phyloP scores from a whole-genome alignment of 1,140 invertebrate species.

The Globodera ellingtonae region DNA sequence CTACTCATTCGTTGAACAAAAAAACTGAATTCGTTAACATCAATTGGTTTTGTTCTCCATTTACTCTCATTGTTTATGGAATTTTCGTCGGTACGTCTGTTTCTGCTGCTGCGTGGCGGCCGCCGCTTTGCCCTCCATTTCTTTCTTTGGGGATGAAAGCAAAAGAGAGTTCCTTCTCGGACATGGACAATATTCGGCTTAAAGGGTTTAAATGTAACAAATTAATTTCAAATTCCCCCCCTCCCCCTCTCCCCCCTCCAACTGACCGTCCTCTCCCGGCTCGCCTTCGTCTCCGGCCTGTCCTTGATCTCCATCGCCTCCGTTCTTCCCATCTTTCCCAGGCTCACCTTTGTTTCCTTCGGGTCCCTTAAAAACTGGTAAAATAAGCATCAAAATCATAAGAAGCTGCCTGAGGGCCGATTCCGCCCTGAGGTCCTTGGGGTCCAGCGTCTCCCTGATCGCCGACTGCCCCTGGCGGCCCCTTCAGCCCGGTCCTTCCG shows the following conservation, averaged over 20 bases:
- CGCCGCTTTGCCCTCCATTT: slow-evolving; percentile 13
- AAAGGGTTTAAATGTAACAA: neutral
- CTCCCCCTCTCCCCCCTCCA: neutral
- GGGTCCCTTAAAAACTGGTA: slow-evolving; percentile 15
- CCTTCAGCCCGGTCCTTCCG: slow-evolving; percentile 50
- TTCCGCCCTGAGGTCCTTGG: slow-evolving; percentile 24
- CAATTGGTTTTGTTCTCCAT: neutral
- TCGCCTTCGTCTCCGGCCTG: slow-evolving; percentile 40
- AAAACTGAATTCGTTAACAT: neutral
- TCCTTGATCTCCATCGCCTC: slow-evolving; percentile 33
- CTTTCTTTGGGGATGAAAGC: slow-evolving; percentile 15
- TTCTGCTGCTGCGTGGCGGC: neutral
- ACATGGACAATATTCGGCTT: slow-evolving; percentile 39
- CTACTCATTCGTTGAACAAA: neutral
- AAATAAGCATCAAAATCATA: neutral
- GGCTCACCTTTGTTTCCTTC: slow-evolving; percentile 36
- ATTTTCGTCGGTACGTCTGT: slow-evolving; percentile 8
- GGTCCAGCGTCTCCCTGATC: slow-evolving; percentile 31
- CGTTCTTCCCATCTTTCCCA: slow-evolving; percentile 36
- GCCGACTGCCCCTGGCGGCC: slow-evolving; percentile 42
- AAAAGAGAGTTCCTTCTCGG: slow-evolving; percentile 24
- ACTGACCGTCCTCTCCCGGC: slow-evolving; percentile 29
- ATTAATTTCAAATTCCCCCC: too few relatives aligned
- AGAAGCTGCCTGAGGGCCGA: slow-evolving; percentile 24
- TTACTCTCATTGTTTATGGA: slow-evolving; percentile 17